These are phyloP conservation scores for Bombus sylvicola DNA, from an alignment of 1,140 invertebrate species.

Conservation along the genomic window DNA sequence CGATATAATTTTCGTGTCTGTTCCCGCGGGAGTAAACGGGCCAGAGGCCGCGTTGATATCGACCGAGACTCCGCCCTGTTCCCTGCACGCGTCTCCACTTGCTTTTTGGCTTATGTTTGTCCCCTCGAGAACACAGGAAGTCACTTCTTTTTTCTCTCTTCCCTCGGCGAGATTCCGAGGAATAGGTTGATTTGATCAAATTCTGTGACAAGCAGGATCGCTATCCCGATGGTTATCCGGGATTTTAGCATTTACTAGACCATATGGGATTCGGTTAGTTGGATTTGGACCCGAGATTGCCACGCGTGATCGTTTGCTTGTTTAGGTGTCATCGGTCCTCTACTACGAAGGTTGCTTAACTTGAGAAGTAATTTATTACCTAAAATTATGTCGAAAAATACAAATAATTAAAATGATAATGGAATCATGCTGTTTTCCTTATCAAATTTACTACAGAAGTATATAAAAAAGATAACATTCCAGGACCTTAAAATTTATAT, in stretches of 20 bases:
- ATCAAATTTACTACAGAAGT: too few relatives aligned
- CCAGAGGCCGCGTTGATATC: conserved; percentile 72
- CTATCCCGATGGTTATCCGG: not conserved
- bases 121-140: conserved; percentile 13
- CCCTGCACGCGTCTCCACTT: conserved; percentile 51
- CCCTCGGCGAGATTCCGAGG: not conserved
- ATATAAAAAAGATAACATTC: too few relatives aligned
- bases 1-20: conserved; percentile 67
- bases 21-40: conserved; percentile 64
- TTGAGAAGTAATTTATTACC: too few relatives aligned
- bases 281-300: not conserved
- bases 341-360: too few relatives aligned
- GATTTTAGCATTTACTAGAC: not conserved
- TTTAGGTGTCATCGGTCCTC: too few relatives aligned
- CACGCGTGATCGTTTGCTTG: not conserved
- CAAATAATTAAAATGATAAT: too few relatives aligned
- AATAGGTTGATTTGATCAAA: not conserved
- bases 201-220: not conserved
- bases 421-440: too few relatives aligned
- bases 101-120: not conserved
- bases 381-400: too few relatives aligned
- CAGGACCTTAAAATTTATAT: too few relatives aligned
- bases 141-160: too few relatives aligned
- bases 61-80: conserved; percentile 52
- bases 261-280: not conserved